These are phyloP conservation scores for Orthonyx spaldingii DNA, from an alignment of 2,113 vertebrate species.

Conservation along the genomic window DNA sequence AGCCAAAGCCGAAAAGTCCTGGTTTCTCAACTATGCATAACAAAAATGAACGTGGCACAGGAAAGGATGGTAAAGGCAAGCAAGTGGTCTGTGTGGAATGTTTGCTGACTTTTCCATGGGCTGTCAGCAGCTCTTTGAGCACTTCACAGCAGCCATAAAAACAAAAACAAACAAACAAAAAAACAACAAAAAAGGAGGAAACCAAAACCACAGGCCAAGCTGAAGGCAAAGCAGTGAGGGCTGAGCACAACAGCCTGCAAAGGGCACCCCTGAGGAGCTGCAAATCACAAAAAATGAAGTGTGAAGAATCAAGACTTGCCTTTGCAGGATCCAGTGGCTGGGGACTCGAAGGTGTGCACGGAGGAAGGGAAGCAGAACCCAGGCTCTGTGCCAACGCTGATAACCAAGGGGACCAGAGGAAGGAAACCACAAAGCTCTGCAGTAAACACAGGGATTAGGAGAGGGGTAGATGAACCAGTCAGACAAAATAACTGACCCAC, in stretches of 20 bases:
- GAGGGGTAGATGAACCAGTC: not conserved
- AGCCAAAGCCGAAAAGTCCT: not conserved
- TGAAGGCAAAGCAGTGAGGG: not conserved
- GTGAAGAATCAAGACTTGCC: not conserved
- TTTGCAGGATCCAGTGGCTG: not conserved
- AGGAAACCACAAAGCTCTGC: constrained; percentile 39
- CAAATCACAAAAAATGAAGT: not conserved
- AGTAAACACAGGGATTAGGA: constrained; percentile 28
- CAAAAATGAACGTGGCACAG: not conserved
- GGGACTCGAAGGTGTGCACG: not conserved
- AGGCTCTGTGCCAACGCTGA: not conserved
- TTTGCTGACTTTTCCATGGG: not conserved
- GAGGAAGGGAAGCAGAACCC: not conserved
- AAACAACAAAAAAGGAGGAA: not conserved
- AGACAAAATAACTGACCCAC: constrained; percentile 10
- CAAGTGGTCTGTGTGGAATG: not conserved
- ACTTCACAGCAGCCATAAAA: not conserved
- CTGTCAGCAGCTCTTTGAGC: not conserved
- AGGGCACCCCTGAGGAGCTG: not conserved
- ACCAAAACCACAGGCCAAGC: not conserved
- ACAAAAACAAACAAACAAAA: not conserved
- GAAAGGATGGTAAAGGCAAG: not conserved
- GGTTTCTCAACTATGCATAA: not conserved
- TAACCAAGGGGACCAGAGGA: constrained; percentile 12
- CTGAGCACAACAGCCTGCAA: not conserved